Evolutionary conservation across 92 coral and sea anemone species (phyloP), one percentile per base, ranked within the genome.

Genomic region (Palythoa heliodiscus): DNA sequence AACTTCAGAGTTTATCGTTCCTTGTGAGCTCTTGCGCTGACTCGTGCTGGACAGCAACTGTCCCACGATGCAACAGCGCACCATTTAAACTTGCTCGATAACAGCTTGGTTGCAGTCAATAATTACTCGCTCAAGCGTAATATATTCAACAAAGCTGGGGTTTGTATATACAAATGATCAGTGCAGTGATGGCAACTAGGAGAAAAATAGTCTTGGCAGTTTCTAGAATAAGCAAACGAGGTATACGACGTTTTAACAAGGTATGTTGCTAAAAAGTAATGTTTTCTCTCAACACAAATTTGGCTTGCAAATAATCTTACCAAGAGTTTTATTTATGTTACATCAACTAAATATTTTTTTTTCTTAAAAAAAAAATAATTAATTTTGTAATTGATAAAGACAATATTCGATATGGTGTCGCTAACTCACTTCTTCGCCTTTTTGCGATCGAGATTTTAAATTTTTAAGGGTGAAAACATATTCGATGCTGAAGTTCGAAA

Each of bases 1-100:
- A 78, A 87, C 73, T 87, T 29, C 1, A n/a, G 73, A 86, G 73
- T 86, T 79, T 67, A 64, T 73, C 73, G 73, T 66, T 80, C 84
- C 84, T 48, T 80, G 43, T 12, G 66, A 80, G 11, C 54, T 80
- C 84, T 50, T 63, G 39, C 73, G 73, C 84, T 79, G 84, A 79
- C 84, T 64, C 84, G 84, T 74, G 74, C 84, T 74, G 66, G 84
- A 47, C 47, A 66, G 74, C 43, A 15, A 23, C 23, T 25, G 19
- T 68, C 83, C 84, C 60, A 80, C 50, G 66, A 66, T 80, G 84
- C 84, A 80, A 66, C 50, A 20, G 73, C 73, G 24, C 12, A 13
- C 70, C 9, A 60, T 50, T 20, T 19, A 67, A 43, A 61, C 1
- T 68, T 14, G 10, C 7, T 80, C 84, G 84, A 80, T 80, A 25